A percentile compares a stretch with the other conserved stretches of the same genome.
Conservation (phyloP, 2,888 invertebrate genomes). For the Thymelicus sylvestris region DNA sequence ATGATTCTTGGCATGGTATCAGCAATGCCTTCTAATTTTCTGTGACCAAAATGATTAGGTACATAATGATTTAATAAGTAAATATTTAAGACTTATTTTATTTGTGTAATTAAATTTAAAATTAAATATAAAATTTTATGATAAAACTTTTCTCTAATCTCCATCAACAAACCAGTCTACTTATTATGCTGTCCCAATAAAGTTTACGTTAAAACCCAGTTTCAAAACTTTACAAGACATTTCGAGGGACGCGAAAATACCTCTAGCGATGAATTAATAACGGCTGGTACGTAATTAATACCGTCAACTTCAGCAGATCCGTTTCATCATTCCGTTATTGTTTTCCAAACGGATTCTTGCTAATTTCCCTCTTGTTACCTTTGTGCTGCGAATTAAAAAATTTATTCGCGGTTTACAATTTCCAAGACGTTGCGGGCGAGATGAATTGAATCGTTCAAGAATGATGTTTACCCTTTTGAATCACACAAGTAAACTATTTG, state of each 20-base stretch:
- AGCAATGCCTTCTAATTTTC: too few relatives aligned
- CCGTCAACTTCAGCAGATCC: conserved; percentile 20
- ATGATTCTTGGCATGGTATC: too few relatives aligned
- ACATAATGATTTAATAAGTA: too few relatives aligned
- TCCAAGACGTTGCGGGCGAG: neutral
- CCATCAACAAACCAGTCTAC: neutral
- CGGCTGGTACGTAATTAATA: conserved; percentile 14
- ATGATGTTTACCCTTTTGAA: too few relatives aligned
- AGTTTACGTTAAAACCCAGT: conserved; percentile 1
- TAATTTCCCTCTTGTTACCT: conserved; percentile 9
- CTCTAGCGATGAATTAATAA: conserved; percentile 1
- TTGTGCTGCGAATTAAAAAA: neutral
- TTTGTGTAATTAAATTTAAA: too few relatives aligned
- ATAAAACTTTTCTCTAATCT: neutral
- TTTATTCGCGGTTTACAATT: neutral
- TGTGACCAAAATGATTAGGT: too few relatives aligned
- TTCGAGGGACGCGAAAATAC: neutral
- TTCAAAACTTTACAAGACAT: conserved; percentile 2
- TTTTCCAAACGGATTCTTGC: conserved; percentile 27
- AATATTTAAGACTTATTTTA: too few relatives aligned
- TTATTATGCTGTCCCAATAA: neutral
- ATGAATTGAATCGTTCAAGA: too few relatives aligned
- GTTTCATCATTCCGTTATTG: conserved; percentile 26
- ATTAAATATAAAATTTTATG: neutral
- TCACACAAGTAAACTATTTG: too few relatives aligned